Percentiles rank a stretch among this genome's conserved stretches.
These are phyloP conservation scores for Limnothrissa miodon DNA, from an alignment of 2,113 vertebrate genomes.

Conservation along the genomic window DNA sequence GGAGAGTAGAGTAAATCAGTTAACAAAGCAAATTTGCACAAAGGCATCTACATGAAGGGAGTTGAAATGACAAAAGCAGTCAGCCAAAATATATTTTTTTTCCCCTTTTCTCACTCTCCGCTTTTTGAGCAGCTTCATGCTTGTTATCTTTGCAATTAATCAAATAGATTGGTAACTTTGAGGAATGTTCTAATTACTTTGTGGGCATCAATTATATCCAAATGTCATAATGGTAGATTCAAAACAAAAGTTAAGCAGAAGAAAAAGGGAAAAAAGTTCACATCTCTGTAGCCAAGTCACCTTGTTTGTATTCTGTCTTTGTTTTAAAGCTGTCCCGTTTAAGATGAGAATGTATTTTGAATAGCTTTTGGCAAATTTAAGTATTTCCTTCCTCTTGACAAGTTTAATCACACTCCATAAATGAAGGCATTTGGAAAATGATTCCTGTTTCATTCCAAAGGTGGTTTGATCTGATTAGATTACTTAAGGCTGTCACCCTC, in stretches of 20 bases:
- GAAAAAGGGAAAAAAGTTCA: neutral
- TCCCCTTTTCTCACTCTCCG: neutral
- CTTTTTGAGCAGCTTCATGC: slow-evolving; percentile 16
- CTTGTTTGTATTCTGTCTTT: neutral
- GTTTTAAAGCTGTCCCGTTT: neutral
- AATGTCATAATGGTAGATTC: slow-evolving; percentile 7
- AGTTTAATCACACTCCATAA: slow-evolving; percentile 41
- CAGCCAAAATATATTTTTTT: slow-evolving; percentile 1
- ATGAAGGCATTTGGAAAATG: slow-evolving; percentile 25
- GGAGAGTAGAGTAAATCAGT: neutral
- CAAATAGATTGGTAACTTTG: slow-evolving; percentile 29
- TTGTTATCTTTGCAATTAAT: slow-evolving; percentile 35
- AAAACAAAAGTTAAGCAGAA: neutral
- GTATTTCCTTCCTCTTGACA: slow-evolving; percentile 4
- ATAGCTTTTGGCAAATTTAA: neutral
- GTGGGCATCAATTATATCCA: neutral
- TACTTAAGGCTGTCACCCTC: slow-evolving; percentile 24
- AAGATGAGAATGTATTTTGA: neutral
- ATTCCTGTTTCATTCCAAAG: slow-evolving; percentile 28
- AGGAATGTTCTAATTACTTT: slow-evolving; percentile 34
- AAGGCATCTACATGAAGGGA: neutral
- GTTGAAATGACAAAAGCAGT: slow-evolving; percentile 6
- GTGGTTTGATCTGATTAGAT: slow-evolving; percentile 24
- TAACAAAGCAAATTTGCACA: neutral
- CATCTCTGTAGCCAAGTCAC: slow-evolving; percentile 20